These are phyloP conservation scores for Halictus quadricinctus DNA, from an alignment of 2,888 invertebrate species.

Conservation along the genomic window DNA sequence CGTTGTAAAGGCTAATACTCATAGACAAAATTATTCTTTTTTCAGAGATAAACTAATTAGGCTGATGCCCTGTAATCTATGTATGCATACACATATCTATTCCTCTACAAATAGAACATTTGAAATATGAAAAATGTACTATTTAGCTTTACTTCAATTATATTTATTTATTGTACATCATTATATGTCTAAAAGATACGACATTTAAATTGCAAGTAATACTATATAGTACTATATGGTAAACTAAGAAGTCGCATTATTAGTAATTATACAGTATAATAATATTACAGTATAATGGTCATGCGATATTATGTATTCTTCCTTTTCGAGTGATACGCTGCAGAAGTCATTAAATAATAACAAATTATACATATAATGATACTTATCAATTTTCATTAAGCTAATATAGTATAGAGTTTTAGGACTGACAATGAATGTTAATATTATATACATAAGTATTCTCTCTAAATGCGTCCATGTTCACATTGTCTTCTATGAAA, in stretches of 20 bases:
- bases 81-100: neutral
- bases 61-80: neutral
- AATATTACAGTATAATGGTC: neutral
- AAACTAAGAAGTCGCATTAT: too few species aligned
- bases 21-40: neutral
- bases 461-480: neutral
- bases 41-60: neutral
- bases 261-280: too few species aligned
- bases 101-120: neutral
- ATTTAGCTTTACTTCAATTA: neutral
- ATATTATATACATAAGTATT: neutral
- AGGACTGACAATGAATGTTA: neutral
- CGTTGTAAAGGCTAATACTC: neutral
- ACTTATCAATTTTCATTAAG: neutral
- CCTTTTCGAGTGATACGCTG: too few species aligned
- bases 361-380: too few species aligned
- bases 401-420: neutral
- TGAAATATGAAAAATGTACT: neutral
- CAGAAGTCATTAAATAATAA: too few species aligned
- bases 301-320: too few species aligned
- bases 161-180: neutral
- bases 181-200: neutral
- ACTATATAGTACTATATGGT: too few species aligned
- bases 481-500: neutral
- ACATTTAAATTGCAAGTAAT: too few species aligned